Base-by-base conservation (phyloP, 2,888 invertebrate genomes). In the Eledona agricola region DNA sequence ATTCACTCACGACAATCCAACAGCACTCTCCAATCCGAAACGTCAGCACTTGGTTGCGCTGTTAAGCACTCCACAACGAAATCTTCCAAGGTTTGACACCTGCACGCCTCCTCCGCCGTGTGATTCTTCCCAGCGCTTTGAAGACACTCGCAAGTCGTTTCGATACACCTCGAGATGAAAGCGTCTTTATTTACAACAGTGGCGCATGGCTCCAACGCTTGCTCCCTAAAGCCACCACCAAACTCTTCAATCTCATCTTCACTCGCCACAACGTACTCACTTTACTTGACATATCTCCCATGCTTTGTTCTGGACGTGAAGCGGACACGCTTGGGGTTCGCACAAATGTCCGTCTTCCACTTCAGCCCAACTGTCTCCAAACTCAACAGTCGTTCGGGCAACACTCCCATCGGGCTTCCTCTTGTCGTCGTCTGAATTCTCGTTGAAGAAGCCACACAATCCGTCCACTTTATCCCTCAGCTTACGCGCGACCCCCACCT, bases 371-470 rank as follows among this genome's bases (percentile, higher is more conserved):
- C 87, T 84, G 55, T 88, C 82, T 0, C 88, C 91, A 72, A 93
- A 93, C 60, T 87, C 85, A 12, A 81, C 81, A 0, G 86, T 85
- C 29, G 82, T 85, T 38, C 78, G 70, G 0, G 87, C 83, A 1
- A 79, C 66, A 0, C 67, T 70, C 0, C 91, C 91, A 70, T 84
- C 82, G 0, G 91, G 91, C 55, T 83, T 79, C 1, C 84, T 81
- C 34, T 86, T 85, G 70, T 93, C 93, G 72, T 91, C 89, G 26
- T 69, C 64, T 0, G 78, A 64, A 15, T 81, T 75, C 1, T 85
- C 86, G 73, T 89, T 89, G 72, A 84, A 90, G 51, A 82, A 85
- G 1, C 93, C 93, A 70, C 93, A 93, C 4, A 93, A 76, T 0
- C 93, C 93, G 64, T 90, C 89, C 0, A 92, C 86, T 25, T 81